phyloP scores from a whole-genome alignment of 1,140 invertebrate genomes.

The Drosophila pseudoananassae region DNA sequence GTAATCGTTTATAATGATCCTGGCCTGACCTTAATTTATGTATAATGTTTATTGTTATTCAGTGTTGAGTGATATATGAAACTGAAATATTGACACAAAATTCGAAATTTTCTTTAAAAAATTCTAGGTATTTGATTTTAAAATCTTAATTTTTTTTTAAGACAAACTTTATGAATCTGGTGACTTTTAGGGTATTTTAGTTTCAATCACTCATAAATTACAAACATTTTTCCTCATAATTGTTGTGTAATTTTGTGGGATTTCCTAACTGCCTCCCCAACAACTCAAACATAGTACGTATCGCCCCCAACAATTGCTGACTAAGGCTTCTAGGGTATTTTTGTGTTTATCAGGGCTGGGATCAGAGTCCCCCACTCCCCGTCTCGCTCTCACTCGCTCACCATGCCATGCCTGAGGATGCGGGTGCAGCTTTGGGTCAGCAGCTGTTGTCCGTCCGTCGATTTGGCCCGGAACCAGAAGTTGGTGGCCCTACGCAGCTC shows the following conservation, averaged over 20 bases:
- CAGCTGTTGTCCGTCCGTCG: constrained; percentile 40
- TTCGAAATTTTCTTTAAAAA: no score
- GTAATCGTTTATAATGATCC: no score
- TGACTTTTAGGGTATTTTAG: no score
- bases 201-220: no score
- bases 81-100: no score
- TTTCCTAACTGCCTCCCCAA: background rate
- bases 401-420: constrained; percentile 61
- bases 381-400: background rate
- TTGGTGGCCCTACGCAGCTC: constrained; percentile 48
- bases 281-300: background rate
- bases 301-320: background rate
- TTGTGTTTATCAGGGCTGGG: background rate
- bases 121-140: no score
- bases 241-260: no score
- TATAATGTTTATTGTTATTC: no score
- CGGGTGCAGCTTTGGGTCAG: constrained; percentile 49
- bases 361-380: background rate
- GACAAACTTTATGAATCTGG: no score
- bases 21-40: no score
- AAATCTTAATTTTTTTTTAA: background rate
- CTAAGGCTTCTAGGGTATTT: background rate
- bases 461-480: constrained; percentile 59
- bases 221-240: no score
- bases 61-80: no score